Evolutionary conservation across 2,113 vertebrate genomes (phyloP), one percentile per base, ranked within the genome.

Genomic region (Oryzias woworae): DNA sequence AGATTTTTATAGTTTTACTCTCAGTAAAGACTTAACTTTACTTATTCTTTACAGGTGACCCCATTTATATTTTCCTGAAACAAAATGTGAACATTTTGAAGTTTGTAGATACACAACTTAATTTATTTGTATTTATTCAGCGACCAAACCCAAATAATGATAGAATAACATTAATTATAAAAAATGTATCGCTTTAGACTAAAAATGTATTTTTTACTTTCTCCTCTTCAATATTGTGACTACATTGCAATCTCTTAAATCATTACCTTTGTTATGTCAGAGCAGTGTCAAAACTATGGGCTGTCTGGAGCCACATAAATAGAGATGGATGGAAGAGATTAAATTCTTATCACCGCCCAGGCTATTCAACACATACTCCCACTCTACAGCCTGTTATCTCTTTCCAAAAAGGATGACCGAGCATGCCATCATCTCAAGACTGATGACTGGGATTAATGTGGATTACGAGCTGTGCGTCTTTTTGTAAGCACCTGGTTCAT

Each of bases 281-380:
- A 5, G 61, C 62, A 0, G 20, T 47, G 62, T 79, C 62, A 63
- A 57, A 58, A 10, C 53, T 23, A 8, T 53, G 10, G 4, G 49
- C 58, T 55, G 24, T 58, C 53, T 31, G 50, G 53, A 77, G 80
- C 58, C 47, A n/a, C 50, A 73, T 61, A 84, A 87, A 85, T 80
- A 68, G 75, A 87, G 81, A 87, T 46, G 14, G 53, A 87, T 86
- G 77, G 55, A 31, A 2, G 46, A 68, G 70, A 84, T 86, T 84
- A 78, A 77, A 77, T 68, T 58, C 62, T 70, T 69, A 73, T 84
- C 70, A 75, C 10, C n/a, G 52, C 53, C 42, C 55, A 17, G 49
- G n/a, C 66, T 58, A 53, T 61, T 42, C 54, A 73, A 50, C 70
- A 67, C 17, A 0, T 24, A 57, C 72, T 71, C 57, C 74, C 72